These are phyloP conservation scores for Pangasius krempfi DNA, from an alignment of 2,797 vertebrate species.

Conservation along the genomic window DNA sequence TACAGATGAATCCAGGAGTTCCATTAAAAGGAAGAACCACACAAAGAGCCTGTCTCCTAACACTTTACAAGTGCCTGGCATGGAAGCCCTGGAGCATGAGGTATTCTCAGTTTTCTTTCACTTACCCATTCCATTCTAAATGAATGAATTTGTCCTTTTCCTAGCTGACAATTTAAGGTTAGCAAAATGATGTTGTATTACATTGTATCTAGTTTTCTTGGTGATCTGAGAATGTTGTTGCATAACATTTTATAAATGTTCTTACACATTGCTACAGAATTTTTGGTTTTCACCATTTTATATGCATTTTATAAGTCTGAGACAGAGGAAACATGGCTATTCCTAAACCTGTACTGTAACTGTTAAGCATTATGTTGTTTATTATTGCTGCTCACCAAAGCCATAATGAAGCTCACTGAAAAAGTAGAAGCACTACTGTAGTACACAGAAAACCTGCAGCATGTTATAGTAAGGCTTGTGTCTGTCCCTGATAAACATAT, in stretches of 20 bases:
- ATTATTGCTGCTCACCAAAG: neutral
- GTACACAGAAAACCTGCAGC: neutral
- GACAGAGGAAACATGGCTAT: neutral
- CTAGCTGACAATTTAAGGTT: neutral
- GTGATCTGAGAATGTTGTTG: neutral
- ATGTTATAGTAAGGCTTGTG: neutral
- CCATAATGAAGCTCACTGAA: neutral
- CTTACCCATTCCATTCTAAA: neutral
- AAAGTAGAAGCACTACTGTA: neutral
- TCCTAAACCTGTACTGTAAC: neutral
- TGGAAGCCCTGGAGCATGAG: conserved; percentile 71
- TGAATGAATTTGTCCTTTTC: neutral
- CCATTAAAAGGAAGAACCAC: conserved; percentile 79
- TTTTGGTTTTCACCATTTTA: neutral
- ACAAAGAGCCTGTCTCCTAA: conserved; percentile 51
- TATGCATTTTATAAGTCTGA: neutral
- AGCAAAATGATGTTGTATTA: neutral
- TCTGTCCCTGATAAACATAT: neutral
- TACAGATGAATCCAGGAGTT: conserved; percentile 80
- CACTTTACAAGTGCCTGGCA: conserved; percentile 57
- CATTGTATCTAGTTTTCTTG: neutral
- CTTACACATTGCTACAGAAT: neutral
- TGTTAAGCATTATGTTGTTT: neutral
- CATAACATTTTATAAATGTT: neutral
- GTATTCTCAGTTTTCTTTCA: conserved; percentile 65